Conservation (phyloP, 2,888 invertebrate species). For the Hirudinaria manillensis region DNA sequence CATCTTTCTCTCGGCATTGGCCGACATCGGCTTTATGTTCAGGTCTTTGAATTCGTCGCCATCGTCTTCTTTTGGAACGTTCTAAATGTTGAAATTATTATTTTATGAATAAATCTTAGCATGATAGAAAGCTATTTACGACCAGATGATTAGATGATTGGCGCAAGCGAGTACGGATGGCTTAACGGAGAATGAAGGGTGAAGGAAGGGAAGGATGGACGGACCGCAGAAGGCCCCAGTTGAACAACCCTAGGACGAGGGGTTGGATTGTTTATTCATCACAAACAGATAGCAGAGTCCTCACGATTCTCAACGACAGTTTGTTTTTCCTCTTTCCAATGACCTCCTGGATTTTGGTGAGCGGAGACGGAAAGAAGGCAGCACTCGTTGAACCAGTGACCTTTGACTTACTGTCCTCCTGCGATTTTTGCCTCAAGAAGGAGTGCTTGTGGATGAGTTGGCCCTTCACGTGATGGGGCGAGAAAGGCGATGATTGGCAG, state of each 20-base stretch:
- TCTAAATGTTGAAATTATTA: too few relatives aligned
- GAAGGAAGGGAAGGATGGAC: too few relatives aligned
- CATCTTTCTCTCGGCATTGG: conserved; percentile 3
- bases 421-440: not conserved
- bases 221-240: too few relatives aligned
- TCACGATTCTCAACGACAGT: not conserved
- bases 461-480: not conserved
- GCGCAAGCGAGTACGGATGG: too few relatives aligned
- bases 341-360: not conserved
- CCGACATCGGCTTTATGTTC: conserved; percentile 7
- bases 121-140: too few relatives aligned
- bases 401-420: not conserved
- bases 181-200: too few relatives aligned
- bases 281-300: too few relatives aligned
- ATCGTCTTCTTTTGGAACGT: too few relatives aligned
- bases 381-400: not conserved
- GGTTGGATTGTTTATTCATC: too few relatives aligned
- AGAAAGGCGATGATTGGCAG: not conserved
- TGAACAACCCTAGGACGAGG: too few relatives aligned
- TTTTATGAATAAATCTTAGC: too few relatives aligned
- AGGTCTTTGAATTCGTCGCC: not conserved
- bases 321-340: conserved; percentile 2
- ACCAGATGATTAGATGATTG: too few relatives aligned
- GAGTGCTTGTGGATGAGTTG: not conserved
- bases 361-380: not conserved